Conservation (phyloP, 2,113 vertebrate species). For the Xyrauchen texanus region DNA sequence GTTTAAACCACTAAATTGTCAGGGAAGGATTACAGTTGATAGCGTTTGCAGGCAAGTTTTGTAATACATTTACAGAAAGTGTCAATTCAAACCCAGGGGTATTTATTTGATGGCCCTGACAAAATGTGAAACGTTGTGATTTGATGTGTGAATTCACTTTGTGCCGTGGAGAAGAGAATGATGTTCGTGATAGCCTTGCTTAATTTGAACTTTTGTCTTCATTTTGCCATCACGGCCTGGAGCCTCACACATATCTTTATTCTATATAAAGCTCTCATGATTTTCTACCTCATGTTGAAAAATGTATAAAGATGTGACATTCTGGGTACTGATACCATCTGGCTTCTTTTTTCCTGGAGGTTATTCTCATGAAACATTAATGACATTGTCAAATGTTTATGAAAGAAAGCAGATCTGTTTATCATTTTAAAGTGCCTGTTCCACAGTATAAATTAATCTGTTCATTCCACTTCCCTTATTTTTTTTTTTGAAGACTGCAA, state of each 20-base stretch:
- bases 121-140: not conserved
- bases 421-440: not conserved
- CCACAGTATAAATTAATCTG: not conserved
- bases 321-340: conserved; percentile 30
- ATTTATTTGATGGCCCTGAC: not conserved
- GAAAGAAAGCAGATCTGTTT: not conserved
- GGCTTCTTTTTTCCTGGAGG: conserved; percentile 25
- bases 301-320: conserved; percentile 26
- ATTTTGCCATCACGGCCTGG: conserved; percentile 15
- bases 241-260: conserved; percentile 23
- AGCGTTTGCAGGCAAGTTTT: not conserved
- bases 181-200: not conserved
- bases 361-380: conserved; percentile 33
- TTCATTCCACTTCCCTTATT: not conserved
- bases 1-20: conserved; percentile 25
- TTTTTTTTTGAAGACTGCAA: conserved; percentile 1
- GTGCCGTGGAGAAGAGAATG: not conserved
- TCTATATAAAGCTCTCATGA: conserved; percentile 26
- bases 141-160: conserved; percentile 2
- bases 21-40: conserved; percentile 10
- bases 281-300: conserved; percentile 14
- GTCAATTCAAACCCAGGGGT: not conserved
- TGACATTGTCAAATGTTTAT: conserved; percentile 10
- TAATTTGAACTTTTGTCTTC: conserved; percentile 35
- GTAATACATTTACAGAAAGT: conserved; percentile 2